A percentile compares a stretch with the other conserved stretches of the same genome.
These are phyloP conservation scores for Siphamia tubifer DNA, from an alignment of 2,113 vertebrate genomes.

Conservation along the genomic window DNA sequence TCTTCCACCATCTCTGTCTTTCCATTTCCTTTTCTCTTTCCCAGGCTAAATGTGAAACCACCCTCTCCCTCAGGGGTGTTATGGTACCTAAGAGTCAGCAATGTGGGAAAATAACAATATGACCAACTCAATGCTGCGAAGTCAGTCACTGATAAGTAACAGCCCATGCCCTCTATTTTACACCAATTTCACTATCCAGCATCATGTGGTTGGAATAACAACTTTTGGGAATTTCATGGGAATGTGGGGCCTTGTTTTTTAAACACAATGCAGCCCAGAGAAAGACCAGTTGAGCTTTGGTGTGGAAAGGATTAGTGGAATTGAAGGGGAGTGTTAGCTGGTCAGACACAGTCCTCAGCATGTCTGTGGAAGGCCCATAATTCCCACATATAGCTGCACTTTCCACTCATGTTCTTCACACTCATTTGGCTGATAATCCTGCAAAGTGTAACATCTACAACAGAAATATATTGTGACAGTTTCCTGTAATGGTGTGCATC, in stretches of 20 bases:
- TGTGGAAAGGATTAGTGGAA: not conserved
- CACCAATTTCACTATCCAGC: not conserved
- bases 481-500: not conserved
- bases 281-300: not conserved
- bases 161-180: conserved; percentile 8
- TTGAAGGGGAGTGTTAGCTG: not conserved
- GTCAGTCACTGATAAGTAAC: conserved; percentile 15
- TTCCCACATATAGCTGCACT: not conserved
- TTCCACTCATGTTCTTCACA: not conserved
- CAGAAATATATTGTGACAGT: too few relatives aligned
- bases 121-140: not conserved
- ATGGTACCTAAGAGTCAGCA: not conserved
- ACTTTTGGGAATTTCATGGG: conserved; percentile 34
- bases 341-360: not conserved
- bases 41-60: not conserved
- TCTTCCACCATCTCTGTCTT: not conserved
- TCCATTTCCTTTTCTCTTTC: not conserved
- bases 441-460: too few relatives aligned
- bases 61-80: not conserved
- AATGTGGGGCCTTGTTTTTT: conserved; percentile 35
- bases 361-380: not conserved
- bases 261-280: conserved; percentile 11
- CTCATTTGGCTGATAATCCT: not conserved
- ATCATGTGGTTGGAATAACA: conserved; percentile 22
- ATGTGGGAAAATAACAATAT: conserved; percentile 16